Evolutionary conservation across 2,797 vertebrate genomes (phyloP).

Genomic region (Alosa sapidissima): DNA sequence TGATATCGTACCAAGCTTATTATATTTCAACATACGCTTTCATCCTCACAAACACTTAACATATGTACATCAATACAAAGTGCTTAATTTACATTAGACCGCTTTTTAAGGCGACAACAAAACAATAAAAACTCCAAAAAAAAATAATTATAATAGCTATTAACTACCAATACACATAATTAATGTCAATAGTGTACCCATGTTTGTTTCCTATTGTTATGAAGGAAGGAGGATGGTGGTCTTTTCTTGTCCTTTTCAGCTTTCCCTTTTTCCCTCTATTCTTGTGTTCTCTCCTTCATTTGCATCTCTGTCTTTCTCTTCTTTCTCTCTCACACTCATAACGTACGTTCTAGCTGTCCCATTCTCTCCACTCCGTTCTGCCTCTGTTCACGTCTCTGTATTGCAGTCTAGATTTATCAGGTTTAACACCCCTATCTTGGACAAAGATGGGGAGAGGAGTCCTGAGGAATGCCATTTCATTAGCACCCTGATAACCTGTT

Average conservation of each 20-base stretch:
- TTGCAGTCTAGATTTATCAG: background rate
- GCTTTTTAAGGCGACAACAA: constrained; percentile 34
- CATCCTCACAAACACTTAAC: constrained; percentile 29
- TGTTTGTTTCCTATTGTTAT: background rate
- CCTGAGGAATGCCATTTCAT: constrained; percentile 40
- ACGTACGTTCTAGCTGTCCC: background rate
- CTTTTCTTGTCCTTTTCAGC: background rate
- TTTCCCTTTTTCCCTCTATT: background rate
- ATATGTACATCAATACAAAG: constrained; percentile 65
- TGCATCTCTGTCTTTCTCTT: too few species aligned
- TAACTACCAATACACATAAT: background rate
- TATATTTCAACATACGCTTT: constrained; percentile 40
- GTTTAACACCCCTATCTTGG: constrained; percentile 19
- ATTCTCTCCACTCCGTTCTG: background rate
- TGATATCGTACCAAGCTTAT: constrained; percentile 72
- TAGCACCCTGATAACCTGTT: constrained; percentile 51
- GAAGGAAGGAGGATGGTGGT: background rate
- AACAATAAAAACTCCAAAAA: constrained; percentile 33
- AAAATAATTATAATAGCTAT: constrained; percentile 5
- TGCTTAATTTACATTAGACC: constrained; percentile 67
- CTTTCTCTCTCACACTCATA: background rate
- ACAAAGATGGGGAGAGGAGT: constrained; percentile 55
- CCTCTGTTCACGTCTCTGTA: background rate
- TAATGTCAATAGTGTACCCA: background rate
- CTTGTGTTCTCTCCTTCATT: background rate